Evolutionary conservation across 2,797 vertebrate species (phyloP).

Genomic region (Chloroceryle amazona): DNA sequence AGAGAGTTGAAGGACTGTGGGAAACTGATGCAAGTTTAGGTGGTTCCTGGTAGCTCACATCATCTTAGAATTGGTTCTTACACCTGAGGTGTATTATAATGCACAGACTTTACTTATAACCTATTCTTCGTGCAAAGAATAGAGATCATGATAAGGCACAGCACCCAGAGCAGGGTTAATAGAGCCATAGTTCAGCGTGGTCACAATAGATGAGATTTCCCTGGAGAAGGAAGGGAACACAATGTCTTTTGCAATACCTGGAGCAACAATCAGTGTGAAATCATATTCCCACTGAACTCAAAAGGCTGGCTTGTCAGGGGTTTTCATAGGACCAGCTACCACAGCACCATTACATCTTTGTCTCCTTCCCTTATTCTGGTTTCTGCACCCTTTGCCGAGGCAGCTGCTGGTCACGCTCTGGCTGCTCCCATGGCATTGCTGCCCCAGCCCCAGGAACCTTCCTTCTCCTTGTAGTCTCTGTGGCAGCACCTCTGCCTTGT

Average conservation of each 20-base stretch:
- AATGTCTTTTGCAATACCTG: background rate
- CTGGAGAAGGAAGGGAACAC: background rate
- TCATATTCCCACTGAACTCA: background rate
- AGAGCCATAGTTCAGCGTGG: background rate
- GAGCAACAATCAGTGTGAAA: background rate
- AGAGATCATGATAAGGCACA: background rate
- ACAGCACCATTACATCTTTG: background rate
- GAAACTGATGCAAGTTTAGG: background rate
- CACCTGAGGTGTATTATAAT: background rate
- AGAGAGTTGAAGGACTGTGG: background rate
- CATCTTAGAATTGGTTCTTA: background rate
- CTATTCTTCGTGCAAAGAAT: background rate
- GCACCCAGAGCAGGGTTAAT: background rate
- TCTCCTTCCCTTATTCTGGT: background rate
- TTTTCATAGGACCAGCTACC: background rate
- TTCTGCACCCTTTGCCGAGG: background rate
- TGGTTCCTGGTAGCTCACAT: background rate
- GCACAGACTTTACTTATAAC: background rate
- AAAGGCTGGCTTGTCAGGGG: background rate
- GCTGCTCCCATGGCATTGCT: background rate
- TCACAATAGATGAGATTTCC: background rate
- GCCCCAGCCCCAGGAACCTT: fast-evolving
- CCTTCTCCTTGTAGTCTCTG: background rate
- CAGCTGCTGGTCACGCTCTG: background rate
- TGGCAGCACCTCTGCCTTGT: background rate